Percentiles rank a stretch among this genome's conserved stretches.
Evolutionary conservation across 2,113 vertebrate genomes (phyloP).

Genomic region (Sapayoa aenigma): DNA sequence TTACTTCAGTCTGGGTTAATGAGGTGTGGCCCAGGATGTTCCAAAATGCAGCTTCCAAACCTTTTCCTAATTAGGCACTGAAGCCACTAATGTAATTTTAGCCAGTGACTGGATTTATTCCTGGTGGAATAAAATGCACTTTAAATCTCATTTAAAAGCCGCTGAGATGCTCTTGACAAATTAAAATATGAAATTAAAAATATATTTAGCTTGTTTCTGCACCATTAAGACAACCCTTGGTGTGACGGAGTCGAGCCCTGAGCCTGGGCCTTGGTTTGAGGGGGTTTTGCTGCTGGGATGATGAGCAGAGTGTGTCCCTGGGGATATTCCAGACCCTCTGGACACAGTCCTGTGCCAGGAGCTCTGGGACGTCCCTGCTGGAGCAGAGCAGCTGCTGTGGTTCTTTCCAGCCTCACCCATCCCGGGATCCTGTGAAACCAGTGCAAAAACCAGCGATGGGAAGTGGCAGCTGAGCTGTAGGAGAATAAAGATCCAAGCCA

Average conservation of each 20-base stretch:
- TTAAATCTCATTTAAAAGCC: conserved; percentile 30
- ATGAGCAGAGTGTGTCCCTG: no score
- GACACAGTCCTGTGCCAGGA: no score
- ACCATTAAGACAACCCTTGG: not conserved
- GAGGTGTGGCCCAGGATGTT: not conserved
- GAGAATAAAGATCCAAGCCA: not conserved
- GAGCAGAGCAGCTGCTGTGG: no score
- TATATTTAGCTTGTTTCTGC: conserved; percentile 23
- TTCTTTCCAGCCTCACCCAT: not conserved
- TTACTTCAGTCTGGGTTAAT: not conserved
- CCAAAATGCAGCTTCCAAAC: not conserved
- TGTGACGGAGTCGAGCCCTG: not conserved
- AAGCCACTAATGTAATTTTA: conserved; percentile 39
- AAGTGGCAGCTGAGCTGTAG: no score
- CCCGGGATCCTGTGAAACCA: no score
- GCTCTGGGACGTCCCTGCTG: no score
- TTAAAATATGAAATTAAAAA: conserved; percentile 53
- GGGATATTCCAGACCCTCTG: no score
- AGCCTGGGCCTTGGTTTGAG: not conserved
- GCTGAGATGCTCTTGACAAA: conserved; percentile 8
- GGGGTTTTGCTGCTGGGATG: no score
- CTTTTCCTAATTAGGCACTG: not conserved
- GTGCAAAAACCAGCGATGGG: no score
- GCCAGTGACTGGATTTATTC: conserved; percentile 2
- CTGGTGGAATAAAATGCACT: not conserved